Evolutionary conservation across 1,140 invertebrate genomes (phyloP).

Genomic region (Vanessa atalanta): DNA sequence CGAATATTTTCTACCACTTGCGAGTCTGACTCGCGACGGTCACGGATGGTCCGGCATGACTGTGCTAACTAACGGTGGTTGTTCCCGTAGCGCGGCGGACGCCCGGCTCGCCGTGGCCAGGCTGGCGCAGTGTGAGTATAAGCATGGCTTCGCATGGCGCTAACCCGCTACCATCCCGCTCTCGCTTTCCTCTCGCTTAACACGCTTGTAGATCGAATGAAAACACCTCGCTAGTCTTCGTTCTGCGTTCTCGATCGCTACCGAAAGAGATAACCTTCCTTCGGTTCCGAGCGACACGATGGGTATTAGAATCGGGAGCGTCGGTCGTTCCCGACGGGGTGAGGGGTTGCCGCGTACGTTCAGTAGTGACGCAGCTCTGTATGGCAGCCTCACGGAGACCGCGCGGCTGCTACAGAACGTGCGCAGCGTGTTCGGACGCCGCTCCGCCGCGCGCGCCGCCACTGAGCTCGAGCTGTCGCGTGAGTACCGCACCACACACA

Average conservation of each 20-base stretch:
- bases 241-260: not conserved
- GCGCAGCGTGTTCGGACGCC: slow-evolving; percentile 92
- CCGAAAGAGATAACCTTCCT: not conserved
- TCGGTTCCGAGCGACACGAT: not conserved
- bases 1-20: slow-evolving; percentile 8
- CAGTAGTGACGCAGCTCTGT: slow-evolving; percentile 54
- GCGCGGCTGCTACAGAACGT: slow-evolving; percentile 96
- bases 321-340: not conserved
- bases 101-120: slow-evolving; percentile 84
- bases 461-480: slow-evolving; percentile 94
- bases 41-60: not conserved
- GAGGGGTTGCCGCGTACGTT: not conserved
- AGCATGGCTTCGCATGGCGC: slow-evolving; percentile 52
- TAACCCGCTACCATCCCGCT: slow-evolving; percentile 17
- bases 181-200: not conserved
- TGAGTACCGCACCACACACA: slow-evolving; percentile 83
- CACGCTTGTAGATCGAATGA: slow-evolving; percentile 32
- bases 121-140: slow-evolving; percentile 94
- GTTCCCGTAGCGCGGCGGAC: slow-evolving; percentile 66
- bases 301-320: not conserved
- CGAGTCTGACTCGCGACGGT: not conserved
- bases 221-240: not conserved
- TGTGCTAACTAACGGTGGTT: slow-evolving; percentile 12
- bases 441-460: slow-evolving; percentile 88
- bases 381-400: slow-evolving; percentile 95